Evolutionary conservation across 2,113 vertebrate genomes (phyloP), one percentile per base, ranked within the genome.

Genomic region (Misgurnus anguillicaudatus): DNA sequence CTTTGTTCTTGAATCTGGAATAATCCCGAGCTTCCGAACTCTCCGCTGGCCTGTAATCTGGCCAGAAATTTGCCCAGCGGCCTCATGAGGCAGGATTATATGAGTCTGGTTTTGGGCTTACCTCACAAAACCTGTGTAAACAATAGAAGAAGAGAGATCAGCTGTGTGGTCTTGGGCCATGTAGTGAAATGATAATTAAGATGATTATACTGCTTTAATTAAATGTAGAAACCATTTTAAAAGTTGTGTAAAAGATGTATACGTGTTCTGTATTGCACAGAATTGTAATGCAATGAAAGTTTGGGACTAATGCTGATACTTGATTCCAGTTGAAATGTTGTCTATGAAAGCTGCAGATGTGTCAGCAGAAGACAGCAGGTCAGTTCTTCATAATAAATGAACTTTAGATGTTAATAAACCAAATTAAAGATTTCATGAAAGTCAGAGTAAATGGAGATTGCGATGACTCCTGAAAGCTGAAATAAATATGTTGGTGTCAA

Each of bases 1-100:
- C 85, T 89, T 90, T 93, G 92, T 91, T 91, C n/a, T n/a, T n/a
- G n/a, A n/a, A n/a, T n/a, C 86, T 85, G 90, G 86, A 90, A 91
- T 89, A 89, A 92, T 89, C 85, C 88, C 77, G 55, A 84, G 88
- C 90, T 93, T 89, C 88, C 88, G 91, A 89, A 89, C 90, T 91
- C 88, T 88, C 78, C 67, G 83, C 86, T 80, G 82, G 84, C 75
- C 87, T 86, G 87, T 91, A 92, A 92, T 92, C 89, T 93, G 87
- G 89, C 85, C 85, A 89, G 88, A 90, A 91, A 92, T 88, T 89
- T 86, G 83, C 87, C 88, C 86, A 88, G 83, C 80, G 86, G 89
- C 92, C 92, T 86, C 86, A 87, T 83, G 87, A 91, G 72, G 80
- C 79, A 78, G 91, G 91, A 93, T 93, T 93, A 93, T 92, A 89